Base-by-base conservation (phyloP, 1,140 invertebrate genomes). In the Hyles vespertilio region DNA sequence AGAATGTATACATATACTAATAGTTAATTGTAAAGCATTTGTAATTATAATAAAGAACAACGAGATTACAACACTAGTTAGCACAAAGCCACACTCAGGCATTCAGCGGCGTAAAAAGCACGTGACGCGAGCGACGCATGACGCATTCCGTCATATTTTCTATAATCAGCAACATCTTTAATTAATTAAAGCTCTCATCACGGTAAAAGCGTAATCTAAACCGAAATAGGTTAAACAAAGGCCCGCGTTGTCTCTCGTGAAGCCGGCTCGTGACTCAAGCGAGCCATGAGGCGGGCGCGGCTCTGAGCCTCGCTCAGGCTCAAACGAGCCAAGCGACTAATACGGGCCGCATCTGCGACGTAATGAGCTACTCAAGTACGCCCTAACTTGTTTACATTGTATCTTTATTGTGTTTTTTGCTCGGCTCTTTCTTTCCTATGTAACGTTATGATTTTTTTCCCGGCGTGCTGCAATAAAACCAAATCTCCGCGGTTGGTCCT, bases 341-440 rank as follows among this genome's bases (percentile, higher is more conserved):
- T 84, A 74, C 77, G 72, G 72, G 68, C 52, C 80, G 79, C 79
- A 84, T 86, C 83, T 81, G 78, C 79, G 66, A 51, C 71, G 74
- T 88, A 88, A 88, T 88, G 81, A 88, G 85, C 83, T 77, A 83
- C 85, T 88, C 83, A 88, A 88, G 85, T 86, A 85, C 85, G 67
- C 77, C 76, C 74, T 86, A 88, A 88, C 83, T 84, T 88, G 83
- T 86, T 86, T 88, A 88, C 85, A 86, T 86, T 84, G 85, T 86
- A 74, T 84, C 85, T 88, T 88, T 88, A 88, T 88, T 88, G 82
- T 88, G 81, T 85, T 84, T 85, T 84, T 86, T 85, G 74, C 77
- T 81, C 80, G 76, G 69, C 72, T 81, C 73, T 77, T 81, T 78
- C 77, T 81, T 80, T 76, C 70, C 79, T 79, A 81, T 81, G 70